Evolutionary conservation across 2,888 invertebrate species (phyloP), one percentile per base, ranked within the genome.

Genomic region (Mythimna impura): DNA sequence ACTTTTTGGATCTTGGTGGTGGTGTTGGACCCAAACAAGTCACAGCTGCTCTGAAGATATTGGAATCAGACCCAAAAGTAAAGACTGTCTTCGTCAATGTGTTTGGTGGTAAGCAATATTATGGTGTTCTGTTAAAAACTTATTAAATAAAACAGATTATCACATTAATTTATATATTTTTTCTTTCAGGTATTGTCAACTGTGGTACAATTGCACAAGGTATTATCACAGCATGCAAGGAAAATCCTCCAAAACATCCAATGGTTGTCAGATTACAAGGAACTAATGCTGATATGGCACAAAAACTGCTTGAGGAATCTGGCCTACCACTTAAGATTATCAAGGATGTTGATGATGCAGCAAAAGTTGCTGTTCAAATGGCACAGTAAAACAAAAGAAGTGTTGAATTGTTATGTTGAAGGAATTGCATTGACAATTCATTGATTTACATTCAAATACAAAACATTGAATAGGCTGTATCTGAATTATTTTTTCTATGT

Each of bases 1-100:
- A 99, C 94, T 99, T 99, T 95, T 96, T 99, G 65, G 99, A 99
- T 92, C 98, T 99, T 64, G 99, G 99, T 34, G 99, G 99, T 69
- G 98, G 98, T 73, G 99, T 99, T 0, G 98, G 98, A 71, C 99
- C 99, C 90, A 97, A 98, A 34, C 99, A 99, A 97, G 99, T 99
- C 0, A 97, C 97, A 71, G 98, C 99, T 84, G 99, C 99, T 4
- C 98, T 99, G 93, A 97, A 97, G 91, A 98, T 99, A 82, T 97
- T 99, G 70, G 98, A 98, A 40, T 96, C 97, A 86, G 99, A 99
- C 95, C 97, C 98, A 47, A 98, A 98, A 93, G 99, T 99, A 0
- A 98, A 99, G 85, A 98, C 98, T 10, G 98, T 99, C 86, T 97
- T 99, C 78, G 99, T 99, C 0, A 99, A 99, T 96, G 99, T 99